Conservation (phyloP, 2,113 vertebrate species). For the Tenebrosternarchus preto region DNA sequence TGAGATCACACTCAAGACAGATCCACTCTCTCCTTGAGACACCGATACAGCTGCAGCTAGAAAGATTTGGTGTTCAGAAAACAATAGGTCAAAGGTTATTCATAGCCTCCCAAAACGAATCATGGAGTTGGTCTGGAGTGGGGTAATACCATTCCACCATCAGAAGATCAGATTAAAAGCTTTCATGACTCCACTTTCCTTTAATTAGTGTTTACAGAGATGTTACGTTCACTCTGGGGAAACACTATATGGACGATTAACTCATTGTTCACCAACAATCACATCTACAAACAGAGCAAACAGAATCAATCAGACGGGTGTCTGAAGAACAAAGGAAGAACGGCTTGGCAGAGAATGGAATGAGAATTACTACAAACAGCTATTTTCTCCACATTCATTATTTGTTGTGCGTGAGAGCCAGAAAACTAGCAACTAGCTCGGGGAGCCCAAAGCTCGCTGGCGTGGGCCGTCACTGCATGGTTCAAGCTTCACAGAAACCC, state of each 20-base stretch:
- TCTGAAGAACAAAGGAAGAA: conserved; percentile 40
- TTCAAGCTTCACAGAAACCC: conserved; percentile 50
- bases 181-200: conserved; percentile 49
- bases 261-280: conserved; percentile 43
- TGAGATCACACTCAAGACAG: not conserved
- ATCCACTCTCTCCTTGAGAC: not conserved
- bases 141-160: conserved; percentile 56
- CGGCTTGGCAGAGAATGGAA: conserved; percentile 29
- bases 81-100: conserved; percentile 41
- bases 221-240: conserved; percentile 52
- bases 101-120: conserved; percentile 36
- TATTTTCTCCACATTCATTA: not conserved
- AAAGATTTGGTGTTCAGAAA: not conserved
- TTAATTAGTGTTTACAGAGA: conserved; percentile 57
- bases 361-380: not conserved
- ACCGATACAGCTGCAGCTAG: not conserved
- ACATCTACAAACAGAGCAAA: conserved; percentile 36
- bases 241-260: conserved; percentile 63
- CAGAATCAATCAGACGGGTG: conserved; percentile 44
- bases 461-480: conserved; percentile 37
- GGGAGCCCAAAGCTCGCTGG: conserved; percentile 11
- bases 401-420: not conserved
- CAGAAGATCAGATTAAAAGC: conserved; percentile 58
- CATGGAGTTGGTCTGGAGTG: conserved; percentile 59
- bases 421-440: not conserved